These are phyloP conservation scores for Phlogophora meticulosa DNA, from an alignment of 2,888 invertebrate genomes.

Conservation along the genomic window DNA sequence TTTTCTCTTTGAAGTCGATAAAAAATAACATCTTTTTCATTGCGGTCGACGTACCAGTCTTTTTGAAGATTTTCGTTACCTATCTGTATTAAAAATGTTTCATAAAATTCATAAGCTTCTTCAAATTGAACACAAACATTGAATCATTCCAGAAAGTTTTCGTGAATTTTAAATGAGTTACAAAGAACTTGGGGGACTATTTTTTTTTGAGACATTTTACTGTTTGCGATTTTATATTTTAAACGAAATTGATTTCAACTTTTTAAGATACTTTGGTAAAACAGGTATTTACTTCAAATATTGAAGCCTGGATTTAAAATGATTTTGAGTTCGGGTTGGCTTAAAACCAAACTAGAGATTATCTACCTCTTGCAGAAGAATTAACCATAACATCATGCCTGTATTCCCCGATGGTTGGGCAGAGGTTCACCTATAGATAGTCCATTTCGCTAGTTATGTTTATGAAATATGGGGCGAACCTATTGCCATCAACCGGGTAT, in stretches of 20 bases:
- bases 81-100: constrained; percentile 29
- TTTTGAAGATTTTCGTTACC: constrained; percentile 31
- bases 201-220: constrained; percentile 17
- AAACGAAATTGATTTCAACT: background rate
- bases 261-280: background rate
- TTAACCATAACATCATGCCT: too few species aligned
- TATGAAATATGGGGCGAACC: too few species aligned
- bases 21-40: background rate
- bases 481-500: too few species aligned
- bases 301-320: background rate
- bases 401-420: too few species aligned
- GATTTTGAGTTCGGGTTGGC: background rate
- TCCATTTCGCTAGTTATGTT: too few species aligned
- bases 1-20: background rate
- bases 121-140: constrained; percentile 35
- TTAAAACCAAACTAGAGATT: background rate
- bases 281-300: background rate
- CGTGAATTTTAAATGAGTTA: constrained; percentile 24
- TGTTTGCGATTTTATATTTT: constrained; percentile 4
- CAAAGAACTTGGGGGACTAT: constrained; percentile 3
- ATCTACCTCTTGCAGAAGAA: too few species aligned
- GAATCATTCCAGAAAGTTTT: constrained; percentile 33
- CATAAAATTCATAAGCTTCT: constrained; percentile 36
- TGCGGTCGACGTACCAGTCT: background rate
- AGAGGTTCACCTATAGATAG: too few species aligned